Conservation (phyloP, 2,113 vertebrate genomes). For the Tupaia tana region DNA sequence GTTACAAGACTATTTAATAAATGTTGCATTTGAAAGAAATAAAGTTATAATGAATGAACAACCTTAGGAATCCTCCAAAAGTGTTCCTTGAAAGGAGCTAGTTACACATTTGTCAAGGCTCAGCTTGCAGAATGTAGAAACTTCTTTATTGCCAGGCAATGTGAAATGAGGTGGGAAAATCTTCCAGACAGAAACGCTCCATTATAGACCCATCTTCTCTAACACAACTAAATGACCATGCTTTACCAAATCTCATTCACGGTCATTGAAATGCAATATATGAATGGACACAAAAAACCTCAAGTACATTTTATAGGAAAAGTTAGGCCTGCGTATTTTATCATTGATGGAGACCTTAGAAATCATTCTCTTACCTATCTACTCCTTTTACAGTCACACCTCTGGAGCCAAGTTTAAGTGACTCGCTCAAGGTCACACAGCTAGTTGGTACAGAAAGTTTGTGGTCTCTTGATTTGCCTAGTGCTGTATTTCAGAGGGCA, state of each 20-base stretch:
- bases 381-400: neutral
- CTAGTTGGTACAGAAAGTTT: neutral
- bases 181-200: conserved; percentile 12
- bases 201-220: neutral
- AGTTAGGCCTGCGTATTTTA: neutral
- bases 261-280: neutral
- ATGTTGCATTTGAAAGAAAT: conserved; percentile 23
- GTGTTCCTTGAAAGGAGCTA: neutral
- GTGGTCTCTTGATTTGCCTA: neutral
- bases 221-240: neutral
- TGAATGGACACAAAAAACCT: neutral
- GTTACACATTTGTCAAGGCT: neutral
- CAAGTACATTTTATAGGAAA: neutral
- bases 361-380: too few relatives aligned
- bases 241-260: neutral
- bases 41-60: conserved; percentile 11
- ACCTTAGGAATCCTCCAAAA: neutral
- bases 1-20: neutral
- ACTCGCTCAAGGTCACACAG: neutral
- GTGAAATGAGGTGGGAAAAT: neutral
- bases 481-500: neutral
- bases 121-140: neutral
- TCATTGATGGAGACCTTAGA: neutral
- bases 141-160: neutral
- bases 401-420: neutral